Base-by-base conservation (phyloP, 2,113 vertebrate species). In the Catharus fuscescens region DNA sequence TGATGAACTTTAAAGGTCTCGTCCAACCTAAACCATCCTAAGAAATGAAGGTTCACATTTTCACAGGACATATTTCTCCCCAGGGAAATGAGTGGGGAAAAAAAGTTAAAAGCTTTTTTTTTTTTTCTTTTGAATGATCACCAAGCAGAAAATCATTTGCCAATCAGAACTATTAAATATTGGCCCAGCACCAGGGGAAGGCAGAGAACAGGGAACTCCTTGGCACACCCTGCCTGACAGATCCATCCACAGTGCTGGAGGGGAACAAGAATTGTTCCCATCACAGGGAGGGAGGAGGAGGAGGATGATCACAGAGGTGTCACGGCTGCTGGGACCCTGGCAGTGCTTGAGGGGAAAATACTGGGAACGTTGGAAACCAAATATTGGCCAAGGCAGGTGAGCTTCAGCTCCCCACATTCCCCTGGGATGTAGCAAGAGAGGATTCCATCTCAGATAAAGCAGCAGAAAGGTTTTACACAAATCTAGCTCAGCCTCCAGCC, bases 131-230 rank as follows among this genome's bases (percentile, higher is more conserved):
- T 42, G 3, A 38, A 25, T 56, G 76, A 89, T 93, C 52, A 61
- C 60, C 48, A 87, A 80, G 73, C 66, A 86, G 57, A 28, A 90
- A 95, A 92, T 70, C 0, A 0, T 94, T 91, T 96, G 74, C 80
- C 89, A 94, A 76, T 95, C 88, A 95, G 88, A 94, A 77, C 74
- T 86, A 93, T 95, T 96, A 97, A 96, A 92, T 64, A 32, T 83
- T 97, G 96, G 96, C 97, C 60, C 5, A 13, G 60, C 64, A 88
- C 74, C 95, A 95, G 60, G 57, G 34, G 29, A 92, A 93, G 60
- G 73, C 5, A 6, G 88, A 89, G 84, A 91, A 89, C 50, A 93
- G 89, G 92, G 88, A 96, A 96, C n/a, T 60, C 81, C 81, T 94
- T 96, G 87, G 96, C 90, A 93, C 61, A 64, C 0, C 3, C 59